Evolutionary conservation across 2,888 invertebrate genomes (phyloP), one percentile per base, ranked within the genome.

Genomic region (Macroteleia sp.): DNA sequence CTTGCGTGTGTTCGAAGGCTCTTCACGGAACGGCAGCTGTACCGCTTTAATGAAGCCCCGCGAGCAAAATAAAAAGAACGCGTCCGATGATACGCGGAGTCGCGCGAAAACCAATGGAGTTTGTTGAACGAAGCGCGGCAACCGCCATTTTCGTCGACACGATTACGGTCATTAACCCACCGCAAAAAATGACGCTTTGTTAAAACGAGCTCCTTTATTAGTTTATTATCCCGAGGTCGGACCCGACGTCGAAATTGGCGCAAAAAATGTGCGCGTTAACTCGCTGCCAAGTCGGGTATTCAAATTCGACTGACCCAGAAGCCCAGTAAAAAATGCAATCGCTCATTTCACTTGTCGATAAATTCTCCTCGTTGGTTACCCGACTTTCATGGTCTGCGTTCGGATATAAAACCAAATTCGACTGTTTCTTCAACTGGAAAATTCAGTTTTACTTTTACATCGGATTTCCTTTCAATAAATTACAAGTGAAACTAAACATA

Each of bases 21-120:
- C 46, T 77, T 77, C 70, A 48, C 30, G 32, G 67, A 71, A 70
- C 66, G 50, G 61, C 77, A 66, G 77, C 80, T 77, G 80, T 70
- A 48, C 74, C 64, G 69, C 61, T 62, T 77, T 77, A 74, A 78
- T 54, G 75, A 71, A 79, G 71, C 79, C 52, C 30, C 30, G 62
- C 62, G 59, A 56, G 48, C 46, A 3, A 39, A 66, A 64, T 56
- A 76, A 77, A 66, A 66, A 66, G 34, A 66, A 20, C 44, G 10
- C 50, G 36, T 32, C 39, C 71, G 76, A 54, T 42, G 50, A 42
- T 64, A 59, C 54, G 64, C 52, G 61, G 57, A 61, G 66, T 66
- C 71, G 71, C 59, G 77, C 66, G 71, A 67, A 71, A 71, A 39
- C 25, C 74, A 36, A 57, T 52, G 42, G 28, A 25, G 10, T 42